A percentile compares a stretch with the other conserved stretches of the same genome.
phyloP scores from a whole-genome alignment of 2,797 vertebrate genomes.

The Brachyrhaphis roseni region DNA sequence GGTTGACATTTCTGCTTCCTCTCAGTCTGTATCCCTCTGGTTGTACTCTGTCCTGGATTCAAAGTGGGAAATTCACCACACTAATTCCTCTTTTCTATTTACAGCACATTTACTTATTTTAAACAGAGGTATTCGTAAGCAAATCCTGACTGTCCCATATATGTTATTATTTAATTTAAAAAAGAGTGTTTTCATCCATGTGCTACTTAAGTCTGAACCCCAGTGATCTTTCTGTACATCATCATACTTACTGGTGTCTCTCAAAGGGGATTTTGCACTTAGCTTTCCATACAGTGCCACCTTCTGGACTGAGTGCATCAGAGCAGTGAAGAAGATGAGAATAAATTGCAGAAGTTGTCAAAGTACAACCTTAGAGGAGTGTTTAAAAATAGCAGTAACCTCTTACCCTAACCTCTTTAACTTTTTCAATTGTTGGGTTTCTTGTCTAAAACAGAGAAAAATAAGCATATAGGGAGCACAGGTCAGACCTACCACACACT shows the following conservation, averaged over 20 bases:
- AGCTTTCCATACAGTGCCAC: constrained; percentile 37
- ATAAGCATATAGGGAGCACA: not conserved
- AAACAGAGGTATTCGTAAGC: not conserved
- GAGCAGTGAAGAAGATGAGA: constrained; percentile 38
- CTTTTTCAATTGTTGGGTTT: not conserved
- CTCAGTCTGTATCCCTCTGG: constrained; percentile 16
- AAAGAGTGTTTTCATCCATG: not conserved
- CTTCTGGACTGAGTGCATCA: constrained; percentile 39
- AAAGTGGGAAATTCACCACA: constrained; percentile 14
- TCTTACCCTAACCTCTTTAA: not conserved
- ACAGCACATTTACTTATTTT: not conserved
- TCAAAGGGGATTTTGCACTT: not conserved
- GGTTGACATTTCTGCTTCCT: not conserved
- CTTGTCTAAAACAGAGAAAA: not conserved
- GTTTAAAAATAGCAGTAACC: not conserved
- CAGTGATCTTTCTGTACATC: not conserved
- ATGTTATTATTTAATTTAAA: not conserved
- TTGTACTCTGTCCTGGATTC: constrained; percentile 35
- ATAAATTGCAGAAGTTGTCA: not conserved
- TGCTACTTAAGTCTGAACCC: not conserved
- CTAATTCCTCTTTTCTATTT: not conserved
- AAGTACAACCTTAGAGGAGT: not conserved
- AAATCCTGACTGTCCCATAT: not conserved
- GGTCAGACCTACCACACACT: not conserved
- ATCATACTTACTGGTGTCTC: not conserved